Evolutionary conservation across 2,113 vertebrate species (phyloP), one percentile per base, ranked within the genome.

Genomic region (Microcebus griseorufus): DNA sequence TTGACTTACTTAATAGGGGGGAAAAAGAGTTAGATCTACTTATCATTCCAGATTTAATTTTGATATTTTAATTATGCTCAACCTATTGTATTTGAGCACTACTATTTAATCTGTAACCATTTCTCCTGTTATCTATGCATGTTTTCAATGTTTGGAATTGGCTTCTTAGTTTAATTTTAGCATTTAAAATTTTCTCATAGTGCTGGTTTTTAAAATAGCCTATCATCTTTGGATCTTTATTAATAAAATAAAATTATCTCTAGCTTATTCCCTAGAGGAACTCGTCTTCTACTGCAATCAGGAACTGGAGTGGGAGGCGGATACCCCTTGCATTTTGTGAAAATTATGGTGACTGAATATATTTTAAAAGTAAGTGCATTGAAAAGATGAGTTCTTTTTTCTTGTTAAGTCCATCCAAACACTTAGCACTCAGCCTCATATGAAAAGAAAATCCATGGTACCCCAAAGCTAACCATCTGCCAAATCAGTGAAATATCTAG

Each of bases 91-190:
- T 87, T 58, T 95, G 17, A 78, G 20, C 13, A 70, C 14, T 76
- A 9, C 17, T 87, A 9, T 79, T 92, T 93, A 65, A 42, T 53
- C 29, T 39, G 2, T 65, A 88, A 45, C n/a, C 18, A 82, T 85
- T 89, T 64, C 7, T 81, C 51, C 42, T n/a, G 39, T 53, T 76
- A 90, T 95, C 45, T 81, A n/a, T 65, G 9, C 81, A 58, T 82
- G 67, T n/a, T 80, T 65, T 94, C 62, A 85, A 88, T 88, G 29
- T 64, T 97, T 94, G 17, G 34, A 73, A 67, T 64, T 85, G n/a
- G 5, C n/a, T 78, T 88, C 55, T 84, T 79, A 48, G 6, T 42
- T 86, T 89, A 67, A 92, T 80, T 27, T 55, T 39, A 91, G 37
- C 29, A 88, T 75, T 93, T 95, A n/a, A 75, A 93, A 55, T 22